Evolutionary conservation across 2,888 invertebrate species (phyloP), one percentile per base, ranked within the genome.

Genomic region (Brachynemurus nebulosus): DNA sequence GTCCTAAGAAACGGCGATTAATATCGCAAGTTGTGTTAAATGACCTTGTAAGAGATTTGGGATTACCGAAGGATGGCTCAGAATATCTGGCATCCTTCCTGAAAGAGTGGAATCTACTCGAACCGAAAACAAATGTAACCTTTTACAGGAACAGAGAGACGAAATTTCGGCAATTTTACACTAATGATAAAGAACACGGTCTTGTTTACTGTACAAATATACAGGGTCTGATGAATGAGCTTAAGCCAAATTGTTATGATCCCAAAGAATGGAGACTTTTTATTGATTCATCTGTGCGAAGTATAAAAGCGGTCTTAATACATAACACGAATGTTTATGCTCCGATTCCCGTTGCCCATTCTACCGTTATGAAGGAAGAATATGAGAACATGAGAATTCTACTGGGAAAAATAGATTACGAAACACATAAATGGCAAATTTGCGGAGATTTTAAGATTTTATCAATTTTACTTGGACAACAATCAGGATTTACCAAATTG

Each of bases 371-470:
- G n/a, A n/a, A n/a, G n/a, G n/a, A n/a, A n/a, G n/a, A n/a, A 42
- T 45, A 35, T 42, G 37, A 42, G 23, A 42, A 45, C 16, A 42
- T 35, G 42, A 42, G 36, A 25, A 45, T 41, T 23, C 19, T 35
- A 8, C 25, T 44, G 35, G 35, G 36, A 23, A 16, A 19, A 41
- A 35, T 45, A 27, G 25, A 45, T 37, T 45, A 45, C 37, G 21
- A 43, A n/a, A 36, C 11, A 25, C 43, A 17, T 37, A 36, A 43
- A 2, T 35, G 19, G n/a, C n/a, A n/a, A n/a, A n/a, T 20, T 40
- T 25, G 23, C 42, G 53, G 53, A 23, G 58, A 59, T 49, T 53
- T 59, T 19, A 58, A 59, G 47, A 54, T 59, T 51, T 44, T 58
- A 30, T 51, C 48, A 23, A 48, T 56, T 46, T 30, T 57, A 21